A percentile compares a stretch with the other conserved stretches of the same genome.
These are phyloP conservation scores for Trichacis sp. DNA, from an alignment of 2,888 invertebrate genomes.

Conservation along the genomic window DNA sequence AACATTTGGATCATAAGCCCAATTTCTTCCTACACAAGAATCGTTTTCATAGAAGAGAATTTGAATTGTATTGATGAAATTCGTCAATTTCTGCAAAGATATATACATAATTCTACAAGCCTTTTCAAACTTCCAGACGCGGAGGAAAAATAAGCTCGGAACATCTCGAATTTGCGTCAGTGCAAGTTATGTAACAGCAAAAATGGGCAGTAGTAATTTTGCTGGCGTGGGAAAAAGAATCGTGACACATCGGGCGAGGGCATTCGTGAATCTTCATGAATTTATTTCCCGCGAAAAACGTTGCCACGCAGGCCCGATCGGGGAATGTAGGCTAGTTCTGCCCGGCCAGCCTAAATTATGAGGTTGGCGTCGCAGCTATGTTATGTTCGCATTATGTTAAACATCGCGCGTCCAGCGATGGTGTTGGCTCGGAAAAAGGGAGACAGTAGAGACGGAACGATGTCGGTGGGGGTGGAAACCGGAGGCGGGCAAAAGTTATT, in stretches of 20 bases:
- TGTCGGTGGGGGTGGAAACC: constrained; percentile 44
- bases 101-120: too few species aligned
- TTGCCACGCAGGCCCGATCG: constrained; percentile 37
- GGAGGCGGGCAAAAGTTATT: constrained; percentile 62
- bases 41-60: too few species aligned
- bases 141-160: background rate
- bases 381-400: constrained; percentile 69
- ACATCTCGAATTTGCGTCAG: background rate
- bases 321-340: constrained; percentile 57
- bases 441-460: constrained; percentile 44
- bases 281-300: constrained; percentile 2
- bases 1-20: too few species aligned
- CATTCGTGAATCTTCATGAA: constrained; percentile 2
- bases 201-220: constrained; percentile 2
- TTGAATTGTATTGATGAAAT: too few species aligned
- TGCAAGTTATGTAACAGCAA: constrained; percentile 1
- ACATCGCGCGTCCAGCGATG: constrained; percentile 56
- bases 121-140: too few species aligned
- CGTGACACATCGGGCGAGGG: background rate
- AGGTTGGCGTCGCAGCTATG: too few species aligned
- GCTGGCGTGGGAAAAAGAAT: background rate
- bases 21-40: too few species aligned
- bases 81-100: too few species aligned
- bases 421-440: constrained; percentile 48
- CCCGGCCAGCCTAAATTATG: constrained; percentile 65